These are phyloP conservation scores for Triplophysa dalaica DNA, from an alignment of 2,113 vertebrate genomes.

Conservation along the genomic window DNA sequence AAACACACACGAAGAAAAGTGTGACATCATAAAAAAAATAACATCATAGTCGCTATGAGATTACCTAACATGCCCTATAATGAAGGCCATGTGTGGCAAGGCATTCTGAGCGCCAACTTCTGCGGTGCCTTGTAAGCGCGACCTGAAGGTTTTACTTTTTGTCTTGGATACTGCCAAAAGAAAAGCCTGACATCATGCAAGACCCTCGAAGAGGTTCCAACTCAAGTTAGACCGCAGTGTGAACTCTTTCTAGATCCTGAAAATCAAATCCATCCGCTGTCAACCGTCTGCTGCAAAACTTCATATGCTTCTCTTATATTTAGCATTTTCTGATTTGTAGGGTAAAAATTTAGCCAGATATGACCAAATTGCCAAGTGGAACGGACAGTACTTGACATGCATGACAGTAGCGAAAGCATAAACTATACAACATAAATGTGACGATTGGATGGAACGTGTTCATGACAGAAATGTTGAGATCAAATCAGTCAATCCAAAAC, in stretches of 20 bases:
- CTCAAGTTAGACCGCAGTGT: constrained; percentile 31
- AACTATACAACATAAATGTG: too few species aligned
- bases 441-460: too few species aligned
- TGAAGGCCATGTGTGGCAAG: constrained; percentile 64
- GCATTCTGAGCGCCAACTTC: constrained; percentile 24
- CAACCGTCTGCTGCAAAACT: background rate
- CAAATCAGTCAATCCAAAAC: background rate
- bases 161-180: constrained; percentile 46
- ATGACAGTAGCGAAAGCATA: too few species aligned
- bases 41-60: constrained; percentile 62
- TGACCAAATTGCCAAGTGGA: too few species aligned
- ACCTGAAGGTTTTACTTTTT: constrained; percentile 54
- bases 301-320: background rate
- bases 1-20: constrained; percentile 15
- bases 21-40: constrained; percentile 47
- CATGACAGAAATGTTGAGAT: background rate
- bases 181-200: constrained; percentile 37
- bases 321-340: too few species aligned
- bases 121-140: constrained; percentile 49
- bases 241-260: constrained; percentile 3
- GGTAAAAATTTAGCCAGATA: too few species aligned
- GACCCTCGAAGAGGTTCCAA: constrained; percentile 17
- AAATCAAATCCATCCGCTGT: background rate
- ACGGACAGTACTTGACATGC: too few species aligned
- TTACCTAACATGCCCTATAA: constrained; percentile 70